These are phyloP conservation scores for Rana temporaria DNA, from an alignment of 2,113 vertebrate genomes.

Conservation along the genomic window DNA sequence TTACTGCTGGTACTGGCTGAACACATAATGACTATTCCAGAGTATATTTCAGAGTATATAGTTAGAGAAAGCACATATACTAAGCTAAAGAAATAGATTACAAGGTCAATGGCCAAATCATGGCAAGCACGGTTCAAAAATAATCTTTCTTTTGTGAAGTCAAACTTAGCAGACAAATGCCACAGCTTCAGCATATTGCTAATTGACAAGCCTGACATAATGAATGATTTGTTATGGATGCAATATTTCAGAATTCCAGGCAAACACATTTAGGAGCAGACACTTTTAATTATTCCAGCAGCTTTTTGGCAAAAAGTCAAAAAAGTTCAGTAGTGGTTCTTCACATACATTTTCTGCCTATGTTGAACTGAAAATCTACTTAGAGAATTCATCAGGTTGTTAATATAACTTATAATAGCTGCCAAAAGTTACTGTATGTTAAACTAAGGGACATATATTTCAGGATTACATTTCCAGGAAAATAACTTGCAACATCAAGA, in stretches of 20 bases:
- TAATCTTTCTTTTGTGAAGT: slow-evolving; percentile 12
- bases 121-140: slow-evolving; percentile 18
- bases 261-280: slow-evolving; percentile 29
- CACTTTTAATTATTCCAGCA: slow-evolving; percentile 56
- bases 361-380: slow-evolving; percentile 36
- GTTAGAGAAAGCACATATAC: not conserved
- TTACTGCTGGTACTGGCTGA: slow-evolving; percentile 7
- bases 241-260: slow-evolving; percentile 31
- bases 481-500: not conserved
- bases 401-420: slow-evolving; percentile 46
- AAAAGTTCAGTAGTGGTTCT: slow-evolving; percentile 57
- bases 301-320: slow-evolving; percentile 59
- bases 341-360: slow-evolving; percentile 44
- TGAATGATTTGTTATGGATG: slow-evolving; percentile 40
- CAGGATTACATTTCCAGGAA: slow-evolving; percentile 20
- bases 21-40: slow-evolving; percentile 14
- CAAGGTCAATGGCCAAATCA: slow-evolving; percentile 14
- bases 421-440: not conserved
- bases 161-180: not conserved
- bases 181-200: slow-evolving; percentile 27
- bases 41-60: not conserved
- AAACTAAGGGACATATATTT: not conserved
- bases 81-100: slow-evolving; percentile 18
- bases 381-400: slow-evolving; percentile 52
- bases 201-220: slow-evolving; percentile 44